Percentiles rank a stretch among this genome's conserved stretches.
phyloP scores from a whole-genome alignment of 2,888 invertebrate genomes.

The Euzophera pinguis region DNA sequence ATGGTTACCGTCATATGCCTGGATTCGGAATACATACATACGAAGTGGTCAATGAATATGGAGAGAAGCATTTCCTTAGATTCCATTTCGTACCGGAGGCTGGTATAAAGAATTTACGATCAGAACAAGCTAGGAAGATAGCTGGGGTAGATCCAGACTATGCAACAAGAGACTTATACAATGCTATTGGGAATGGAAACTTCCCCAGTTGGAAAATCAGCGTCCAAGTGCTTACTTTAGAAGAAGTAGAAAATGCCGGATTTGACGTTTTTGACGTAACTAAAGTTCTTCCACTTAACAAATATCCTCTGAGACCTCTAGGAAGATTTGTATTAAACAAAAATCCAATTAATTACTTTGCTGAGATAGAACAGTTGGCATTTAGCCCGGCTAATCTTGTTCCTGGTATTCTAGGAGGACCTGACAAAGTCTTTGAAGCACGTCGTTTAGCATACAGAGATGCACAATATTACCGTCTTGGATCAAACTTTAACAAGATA shows the following conservation, averaged over 20 bases:
- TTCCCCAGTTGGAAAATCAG: constrained; percentile 87
- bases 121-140: constrained; percentile 82
- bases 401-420: constrained; percentile 92
- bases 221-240: constrained; percentile 90
- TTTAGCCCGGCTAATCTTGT: constrained; percentile 91
- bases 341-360: constrained; percentile 92
- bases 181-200: constrained; percentile 87
- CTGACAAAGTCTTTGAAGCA: constrained; percentile 92
- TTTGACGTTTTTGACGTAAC: constrained; percentile 96
- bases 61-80: constrained; percentile 87
- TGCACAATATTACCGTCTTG: constrained; percentile 89
- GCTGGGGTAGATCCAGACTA: constrained; percentile 90
- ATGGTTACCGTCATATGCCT: constrained; percentile 94
- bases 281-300: constrained; percentile 86
- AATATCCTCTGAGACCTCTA: constrained; percentile 89
- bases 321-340: constrained; percentile 89
- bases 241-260: constrained; percentile 85
- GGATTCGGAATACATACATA: constrained; percentile 95
- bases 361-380: constrained; percentile 92
- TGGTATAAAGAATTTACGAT: constrained; percentile 87
- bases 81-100: constrained; percentile 94
- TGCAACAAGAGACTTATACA: constrained; percentile 89
- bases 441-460: constrained; percentile 91
- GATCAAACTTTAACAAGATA: constrained; percentile 91
- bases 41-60: constrained; percentile 87